These are phyloP conservation scores for Tapirus indicus DNA, from an alignment of 2,797 vertebrate genomes.

Conservation along the genomic window DNA sequence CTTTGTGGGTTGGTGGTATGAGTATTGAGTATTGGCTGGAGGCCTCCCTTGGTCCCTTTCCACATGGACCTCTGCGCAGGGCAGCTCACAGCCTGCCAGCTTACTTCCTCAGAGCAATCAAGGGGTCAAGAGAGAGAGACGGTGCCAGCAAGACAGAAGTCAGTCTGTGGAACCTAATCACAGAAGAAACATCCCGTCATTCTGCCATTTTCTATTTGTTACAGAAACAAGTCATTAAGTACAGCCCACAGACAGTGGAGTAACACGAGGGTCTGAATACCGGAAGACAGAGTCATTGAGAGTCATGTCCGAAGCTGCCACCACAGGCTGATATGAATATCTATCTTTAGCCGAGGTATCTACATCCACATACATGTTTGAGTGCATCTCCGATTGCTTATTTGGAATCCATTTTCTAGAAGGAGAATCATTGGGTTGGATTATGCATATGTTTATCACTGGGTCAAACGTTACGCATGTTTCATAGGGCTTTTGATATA, in stretches of 20 bases:
- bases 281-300: background rate
- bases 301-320: background rate
- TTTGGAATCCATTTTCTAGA: background rate
- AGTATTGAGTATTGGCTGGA: background rate
- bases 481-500: background rate
- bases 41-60: background rate
- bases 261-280: background rate
- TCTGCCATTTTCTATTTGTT: background rate
- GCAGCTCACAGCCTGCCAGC: background rate
- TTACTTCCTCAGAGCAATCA: background rate
- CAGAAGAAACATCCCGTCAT: background rate
- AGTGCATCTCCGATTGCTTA: background rate
- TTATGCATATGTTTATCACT: background rate
- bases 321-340: background rate
- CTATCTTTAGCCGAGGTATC: background rate
- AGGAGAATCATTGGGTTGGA: background rate
- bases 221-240: background rate
- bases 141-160: background rate
- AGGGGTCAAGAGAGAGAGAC: background rate
- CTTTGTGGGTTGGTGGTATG: background rate
- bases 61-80: fast-evolving
- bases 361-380: background rate
- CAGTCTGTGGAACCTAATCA: background rate
- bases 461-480: background rate
- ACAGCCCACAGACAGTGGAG: background rate